These are phyloP conservation scores for Onychorhynchus coronatus DNA, from an alignment of 2,113 vertebrate species.

Conservation along the genomic window DNA sequence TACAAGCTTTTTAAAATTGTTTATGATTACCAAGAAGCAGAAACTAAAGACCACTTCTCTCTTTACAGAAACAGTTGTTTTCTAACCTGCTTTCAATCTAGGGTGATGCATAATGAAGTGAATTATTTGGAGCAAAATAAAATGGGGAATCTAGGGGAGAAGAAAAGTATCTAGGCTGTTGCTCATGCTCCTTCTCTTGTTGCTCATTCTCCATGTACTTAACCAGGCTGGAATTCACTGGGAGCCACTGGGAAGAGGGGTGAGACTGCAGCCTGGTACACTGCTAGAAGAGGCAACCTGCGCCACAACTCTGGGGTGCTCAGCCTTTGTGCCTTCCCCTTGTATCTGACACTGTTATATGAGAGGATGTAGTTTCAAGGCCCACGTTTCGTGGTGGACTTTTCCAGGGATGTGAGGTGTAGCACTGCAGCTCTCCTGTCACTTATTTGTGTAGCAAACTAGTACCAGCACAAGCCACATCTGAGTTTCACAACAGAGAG, in stretches of 20 bases:
- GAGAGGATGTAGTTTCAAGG: not conserved
- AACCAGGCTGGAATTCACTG: not conserved
- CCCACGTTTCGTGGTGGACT: not conserved
- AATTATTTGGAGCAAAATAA: not conserved
- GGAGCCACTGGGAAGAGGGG: not conserved
- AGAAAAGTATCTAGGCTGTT: not conserved
- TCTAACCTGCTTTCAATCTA: not conserved
- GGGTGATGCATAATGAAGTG: not conserved
- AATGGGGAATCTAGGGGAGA: not conserved
- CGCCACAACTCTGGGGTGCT: rapidly evolving
- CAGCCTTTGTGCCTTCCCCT: not conserved
- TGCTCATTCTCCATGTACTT: not conserved
- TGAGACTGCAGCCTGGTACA: not conserved
- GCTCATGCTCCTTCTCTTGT: not conserved
- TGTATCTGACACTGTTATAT: not conserved
- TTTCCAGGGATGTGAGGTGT: not conserved
- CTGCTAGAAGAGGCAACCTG: rapidly evolving
- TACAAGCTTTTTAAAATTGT: not conserved
- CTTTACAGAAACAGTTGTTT: not conserved
- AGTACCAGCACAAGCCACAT: not conserved
- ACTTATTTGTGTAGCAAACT: not conserved
- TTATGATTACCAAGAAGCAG: not conserved
- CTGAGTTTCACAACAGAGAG: not conserved
- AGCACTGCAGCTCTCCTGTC: not conserved
- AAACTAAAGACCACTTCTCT: not conserved